Base-by-base conservation (phyloP, 2,888 invertebrate genomes). In the Unio delphinus region DNA sequence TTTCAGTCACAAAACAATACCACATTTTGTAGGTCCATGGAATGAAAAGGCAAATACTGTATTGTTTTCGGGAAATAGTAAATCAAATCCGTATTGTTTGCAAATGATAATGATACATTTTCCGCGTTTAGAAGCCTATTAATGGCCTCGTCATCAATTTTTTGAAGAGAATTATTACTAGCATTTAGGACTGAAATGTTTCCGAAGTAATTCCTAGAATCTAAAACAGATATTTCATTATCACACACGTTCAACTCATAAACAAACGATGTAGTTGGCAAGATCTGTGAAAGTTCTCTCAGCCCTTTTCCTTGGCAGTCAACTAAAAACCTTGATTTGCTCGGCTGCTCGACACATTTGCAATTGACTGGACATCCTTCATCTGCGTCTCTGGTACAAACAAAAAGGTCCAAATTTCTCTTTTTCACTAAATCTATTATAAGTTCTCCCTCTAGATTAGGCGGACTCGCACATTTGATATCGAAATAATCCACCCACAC, bases 401-500 rank as follows among this genome's bases (percentile, higher is more conserved):
- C 60, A 3, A 68, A 68, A 3, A 54, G 5, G 54, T 68, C 60
- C 15, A 68, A 26, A 5, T 54, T 56, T 0, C 4, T 15, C 45
- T 60, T 56, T 15, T 55, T 28, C 15, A 64, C 59, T n/a, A 68
- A 55, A 18, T 55, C 15, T 30, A 55, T 20, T 17, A 68, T 60
- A 5, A 55, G 34, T 30, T 55, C 8, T 54, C 64, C 64, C n/a
- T 28, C 2, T 26, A 54, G n/a, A 45, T 45, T 58, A 3, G 1
- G 28, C 3, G 68, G 68, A 4, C 55, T 55, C 26, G 23, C 59
- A 55, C 68, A 68, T n/a, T 11, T 30, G 20, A 68, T 55, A 30
- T 68, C 58, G 30, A 68, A 64, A 55, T 64, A 68, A 45, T 64
- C 64, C 1, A 59, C 3, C 68, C 68, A 68, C 6, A 56, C 20